Conservation (phyloP, 2,113 vertebrate genomes). For the Podarcis raffonei region DNA sequence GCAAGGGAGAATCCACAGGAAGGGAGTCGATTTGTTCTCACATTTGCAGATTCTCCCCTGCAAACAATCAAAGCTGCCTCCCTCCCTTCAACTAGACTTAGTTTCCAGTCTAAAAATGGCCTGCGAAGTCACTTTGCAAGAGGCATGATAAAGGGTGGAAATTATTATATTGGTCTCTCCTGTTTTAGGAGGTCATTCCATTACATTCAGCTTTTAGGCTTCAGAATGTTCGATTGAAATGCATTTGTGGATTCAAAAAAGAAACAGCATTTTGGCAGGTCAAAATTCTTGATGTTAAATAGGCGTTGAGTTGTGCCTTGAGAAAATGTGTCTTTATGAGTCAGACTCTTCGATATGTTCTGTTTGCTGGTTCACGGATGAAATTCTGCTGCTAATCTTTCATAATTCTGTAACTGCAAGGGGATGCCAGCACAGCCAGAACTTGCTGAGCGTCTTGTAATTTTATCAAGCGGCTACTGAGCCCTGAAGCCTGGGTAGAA, state of each 20-base stretch:
- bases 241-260: neutral
- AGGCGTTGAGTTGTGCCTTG: neutral
- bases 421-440: neutral
- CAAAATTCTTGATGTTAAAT: neutral
- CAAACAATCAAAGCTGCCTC: neutral
- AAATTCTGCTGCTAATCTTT: neutral
- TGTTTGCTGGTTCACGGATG: neutral
- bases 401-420: neutral
- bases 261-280: neutral
- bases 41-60: neutral
- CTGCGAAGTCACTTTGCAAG: neutral
- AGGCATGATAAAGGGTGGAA: neutral
- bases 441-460: neutral
- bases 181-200: neutral
- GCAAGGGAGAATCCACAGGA: neutral
- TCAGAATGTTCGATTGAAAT: neutral
- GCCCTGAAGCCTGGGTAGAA: neutral
- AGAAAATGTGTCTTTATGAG: neutral
- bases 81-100: neutral
- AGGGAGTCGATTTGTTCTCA: neutral
- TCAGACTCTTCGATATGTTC: neutral
- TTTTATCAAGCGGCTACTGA: neutral
- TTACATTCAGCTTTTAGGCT: neutral
- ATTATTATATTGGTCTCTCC: neutral
- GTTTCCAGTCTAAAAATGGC: neutral